Conservation (phyloP, 2,113 vertebrate species). For the Thamnophis sirtalis region DNA sequence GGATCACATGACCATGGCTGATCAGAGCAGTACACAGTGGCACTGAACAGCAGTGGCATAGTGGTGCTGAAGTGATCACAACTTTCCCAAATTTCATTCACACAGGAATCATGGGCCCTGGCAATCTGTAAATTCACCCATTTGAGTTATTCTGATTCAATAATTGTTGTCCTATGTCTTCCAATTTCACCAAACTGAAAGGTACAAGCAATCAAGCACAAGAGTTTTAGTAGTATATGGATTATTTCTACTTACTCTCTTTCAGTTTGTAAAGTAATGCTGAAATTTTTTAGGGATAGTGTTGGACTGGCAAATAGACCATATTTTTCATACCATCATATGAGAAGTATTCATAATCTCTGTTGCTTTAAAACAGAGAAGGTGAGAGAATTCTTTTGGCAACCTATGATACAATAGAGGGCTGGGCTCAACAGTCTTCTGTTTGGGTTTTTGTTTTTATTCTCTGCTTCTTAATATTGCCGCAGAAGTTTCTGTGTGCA, state of each 20-base stretch:
- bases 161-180: neutral
- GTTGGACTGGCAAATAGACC: neutral
- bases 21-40: neutral
- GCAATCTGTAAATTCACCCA: neutral
- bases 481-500: constrained; percentile 58
- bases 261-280: neutral
- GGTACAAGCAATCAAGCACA: neutral
- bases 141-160: neutral
- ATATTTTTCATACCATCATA: neutral
- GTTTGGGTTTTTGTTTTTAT: constrained; percentile 26
- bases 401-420: neutral
- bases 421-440: constrained; percentile 24
- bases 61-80: neutral
- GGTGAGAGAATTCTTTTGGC: neutral
- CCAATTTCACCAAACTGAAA: neutral
- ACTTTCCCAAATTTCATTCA: neutral
- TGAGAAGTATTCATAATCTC: neutral
- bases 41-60: neutral
- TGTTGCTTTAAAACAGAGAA: neutral
- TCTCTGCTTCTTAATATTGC: constrained; percentile 40
- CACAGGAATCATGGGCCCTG: neutral
- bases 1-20: neutral
- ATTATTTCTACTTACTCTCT: neutral
- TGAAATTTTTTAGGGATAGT: neutral
- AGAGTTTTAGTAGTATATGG: neutral